These are phyloP conservation scores for Lepilemur ruficaudatus DNA, from an alignment of 2,797 vertebrate species.

Conservation along the genomic window DNA sequence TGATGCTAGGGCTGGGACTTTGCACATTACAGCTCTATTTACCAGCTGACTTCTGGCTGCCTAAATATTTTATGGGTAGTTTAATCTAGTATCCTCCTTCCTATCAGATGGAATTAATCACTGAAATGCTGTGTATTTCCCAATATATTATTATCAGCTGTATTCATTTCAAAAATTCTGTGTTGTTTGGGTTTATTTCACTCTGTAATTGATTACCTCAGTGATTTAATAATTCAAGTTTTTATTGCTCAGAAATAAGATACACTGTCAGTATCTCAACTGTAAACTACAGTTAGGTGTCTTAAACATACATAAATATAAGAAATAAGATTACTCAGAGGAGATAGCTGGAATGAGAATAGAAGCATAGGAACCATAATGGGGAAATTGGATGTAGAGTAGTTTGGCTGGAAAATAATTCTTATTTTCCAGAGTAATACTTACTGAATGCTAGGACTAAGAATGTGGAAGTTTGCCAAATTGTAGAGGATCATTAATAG, in stretches of 20 bases:
- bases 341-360: neutral
- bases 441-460: neutral
- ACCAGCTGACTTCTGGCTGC: neutral
- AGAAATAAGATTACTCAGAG: neutral
- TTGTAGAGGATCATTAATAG: neutral
- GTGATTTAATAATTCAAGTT: conserved; percentile 2
- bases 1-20: fast-evolving
- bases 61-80: neutral
- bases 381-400: neutral
- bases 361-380: neutral
- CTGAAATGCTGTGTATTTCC: neutral
- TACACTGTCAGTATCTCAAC: neutral
- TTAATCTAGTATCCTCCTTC: neutral
- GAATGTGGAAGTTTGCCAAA: neutral
- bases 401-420: neutral
- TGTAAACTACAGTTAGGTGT: neutral
- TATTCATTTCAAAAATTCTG: neutral
- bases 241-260: conserved; percentile 4
- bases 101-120: neutral
- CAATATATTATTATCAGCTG: neutral
- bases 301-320: neutral
- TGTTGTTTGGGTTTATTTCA: neutral
- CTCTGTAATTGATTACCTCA: neutral
- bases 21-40: neutral
- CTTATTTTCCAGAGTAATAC: neutral